Evolutionary conservation across 2,113 vertebrate genomes (phyloP), one percentile per base, ranked within the genome.

Genomic region (Clinocottus analis): DNA sequence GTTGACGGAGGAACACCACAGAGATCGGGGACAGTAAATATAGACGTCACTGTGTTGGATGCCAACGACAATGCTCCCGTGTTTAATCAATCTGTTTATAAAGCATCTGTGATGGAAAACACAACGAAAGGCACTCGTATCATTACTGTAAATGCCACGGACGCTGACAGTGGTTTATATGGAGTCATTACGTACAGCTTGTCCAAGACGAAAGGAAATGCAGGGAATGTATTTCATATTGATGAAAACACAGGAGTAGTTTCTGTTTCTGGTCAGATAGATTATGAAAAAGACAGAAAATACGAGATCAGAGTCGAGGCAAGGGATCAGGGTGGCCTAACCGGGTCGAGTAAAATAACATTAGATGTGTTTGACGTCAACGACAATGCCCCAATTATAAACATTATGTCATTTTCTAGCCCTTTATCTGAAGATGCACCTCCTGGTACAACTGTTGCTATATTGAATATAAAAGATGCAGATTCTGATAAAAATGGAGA

Each of bases 121-220:
- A n/a, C 63, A 0, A 0, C 2, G 0, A 85, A 58, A 3, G 87
- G 64, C 0, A 80, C 76, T 0, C 53, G 7, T 8, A 5, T 93
- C 0, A 45, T 84, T 0, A 77, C 64, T 0, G 90, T 92, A 1
- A 92, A 89, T 69, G 92, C 92, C 0, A 89, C 82, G 3, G 91
- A 92, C 3, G 89, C 85, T 0, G 91, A 92, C 2, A 85, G 69
- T 27, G 91, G 91, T 19, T 71, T 31, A 47, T 64, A 95, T 41
- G 92, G 91, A 6, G 53, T 90, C 9, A 85, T 96, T 21, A 89
- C 65, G 0, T 96, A 96, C 8, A 72, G 59, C 7, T 72, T 93
- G 0, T 86, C 90, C 0, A 13, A 91, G 0, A 19, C 45, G 0
- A 92, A 89, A 75, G 90, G 23, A 19, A 68, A 61, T 7, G 49